Base-by-base conservation (phyloP, 1,140 invertebrate species). In the Saxidomus purpurata region DNA sequence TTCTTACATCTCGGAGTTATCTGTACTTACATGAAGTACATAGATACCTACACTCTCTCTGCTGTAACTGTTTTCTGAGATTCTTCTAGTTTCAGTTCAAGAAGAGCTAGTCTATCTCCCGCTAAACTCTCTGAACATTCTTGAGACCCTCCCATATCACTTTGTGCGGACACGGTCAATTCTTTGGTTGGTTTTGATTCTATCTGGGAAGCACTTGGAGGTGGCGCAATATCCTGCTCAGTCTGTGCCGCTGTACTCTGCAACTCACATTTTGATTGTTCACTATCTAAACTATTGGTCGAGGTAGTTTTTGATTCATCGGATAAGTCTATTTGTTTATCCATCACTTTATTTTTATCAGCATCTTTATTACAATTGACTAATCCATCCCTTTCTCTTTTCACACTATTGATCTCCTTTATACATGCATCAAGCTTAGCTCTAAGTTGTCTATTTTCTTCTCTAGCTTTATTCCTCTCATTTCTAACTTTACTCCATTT, bases 401-500 rank as follows among this genome's bases (percentile, higher is more conserved):
- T 98, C 47, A 97, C 96, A 0, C 96, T 96, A 85, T 97, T 97
- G 6, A 97, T 96, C 93, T 99, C 98, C 96, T 98, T 98, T 28
- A 97, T 95, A 2, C 97, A 96, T 17, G 97, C 94, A 94, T 99
- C 98, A 77, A 98, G 96, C 95, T 98, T 98, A 0, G 97, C 96
- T 92, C 98, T 97, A 0, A 99, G 95, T 80, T 97, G 97, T 94
- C 98, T 98, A 3, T 97, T 97, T 95, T 99, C 98, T 93, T 99
- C 98, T 59, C 98, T 95, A 0, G 98, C 97, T 95, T 98, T 94
- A 74, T 94, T 95, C 25, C 94, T 90, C 81, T 95, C 95, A 86
- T 94, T 93, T 34, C 93, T 90, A 80, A 98, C 98, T 96, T 99
- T 99, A 95, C 98, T 98, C 99, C 99, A 99, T 95, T 99, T 99